phyloP scores from a whole-genome alignment of 1,140 invertebrate genomes.

The Drosophila nebulosa region DNA sequence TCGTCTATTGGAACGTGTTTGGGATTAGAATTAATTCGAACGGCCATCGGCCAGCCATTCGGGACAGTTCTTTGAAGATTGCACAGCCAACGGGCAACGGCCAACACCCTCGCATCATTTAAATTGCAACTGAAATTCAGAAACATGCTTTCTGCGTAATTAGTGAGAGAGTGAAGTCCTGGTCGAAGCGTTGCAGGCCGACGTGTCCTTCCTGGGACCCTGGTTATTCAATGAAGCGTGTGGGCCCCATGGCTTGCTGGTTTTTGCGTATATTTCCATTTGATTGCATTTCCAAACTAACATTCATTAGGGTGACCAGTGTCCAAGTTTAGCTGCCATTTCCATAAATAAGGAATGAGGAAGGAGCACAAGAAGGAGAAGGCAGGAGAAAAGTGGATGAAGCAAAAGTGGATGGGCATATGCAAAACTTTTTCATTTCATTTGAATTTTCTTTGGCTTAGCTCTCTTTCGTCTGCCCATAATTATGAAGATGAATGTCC shows the following conservation, averaged over 20 bases:
- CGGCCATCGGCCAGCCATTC: background rate
- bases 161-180: conserved; percentile 53
- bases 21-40: conserved; percentile 71
- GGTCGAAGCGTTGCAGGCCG: background rate
- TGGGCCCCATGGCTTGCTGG: background rate
- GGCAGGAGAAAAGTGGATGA: background rate
- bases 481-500: conserved; percentile 78
- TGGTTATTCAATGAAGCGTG: conserved; percentile 48
- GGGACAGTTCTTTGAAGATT: conserved; percentile 37
- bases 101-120: conserved; percentile 41
- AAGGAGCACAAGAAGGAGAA: background rate
- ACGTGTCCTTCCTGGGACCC: too few relatives aligned
- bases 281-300: conserved; percentile 60
- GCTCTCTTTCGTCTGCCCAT: conserved; percentile 15
- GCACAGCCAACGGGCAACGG: conserved; percentile 37
- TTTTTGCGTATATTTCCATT: conserved; percentile 56
- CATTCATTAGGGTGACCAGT: conserved; percentile 69
- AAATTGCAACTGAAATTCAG: conserved; percentile 52
- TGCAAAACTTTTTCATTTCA: conserved; percentile 73
- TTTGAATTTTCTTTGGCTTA: conserved; percentile 50
- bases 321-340: conserved; percentile 68
- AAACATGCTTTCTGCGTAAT: conserved; percentile 71
- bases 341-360: conserved; percentile 51
- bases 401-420: conserved; percentile 41
- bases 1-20: conserved; percentile 59